These are phyloP conservation scores for Schizopygopsis malacanthus DNA, from an alignment of 2,797 vertebrate genomes.

Conservation along the genomic window DNA sequence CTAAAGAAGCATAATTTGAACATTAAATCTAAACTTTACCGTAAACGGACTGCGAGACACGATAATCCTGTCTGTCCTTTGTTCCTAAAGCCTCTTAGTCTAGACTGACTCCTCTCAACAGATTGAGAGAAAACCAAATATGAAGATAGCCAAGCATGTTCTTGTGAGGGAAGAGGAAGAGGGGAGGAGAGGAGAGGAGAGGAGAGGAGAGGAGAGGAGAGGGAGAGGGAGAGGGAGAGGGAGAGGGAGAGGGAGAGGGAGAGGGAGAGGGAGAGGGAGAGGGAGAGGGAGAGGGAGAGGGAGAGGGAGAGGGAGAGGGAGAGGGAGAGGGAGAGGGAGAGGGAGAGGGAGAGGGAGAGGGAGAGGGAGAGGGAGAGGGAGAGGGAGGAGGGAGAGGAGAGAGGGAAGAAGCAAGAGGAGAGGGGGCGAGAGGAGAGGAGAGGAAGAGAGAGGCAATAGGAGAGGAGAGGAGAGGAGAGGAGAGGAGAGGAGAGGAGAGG, in stretches of 20 bases:
- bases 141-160: background rate
- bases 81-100: constrained; percentile 30
- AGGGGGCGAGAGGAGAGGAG: background rate
- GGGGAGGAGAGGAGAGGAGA: no score
- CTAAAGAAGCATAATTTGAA: background rate
- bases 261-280: no score
- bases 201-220: background rate
- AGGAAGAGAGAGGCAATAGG: background rate
- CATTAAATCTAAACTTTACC: constrained; percentile 13
- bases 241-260: background rate
- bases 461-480: background rate
- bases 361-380: background rate
- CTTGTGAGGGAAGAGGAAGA: background rate
- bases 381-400: background rate
- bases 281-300: background rate
- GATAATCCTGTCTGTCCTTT: constrained; percentile 5
- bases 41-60: background rate
- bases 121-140: no score
- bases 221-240: background rate
- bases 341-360: no score
- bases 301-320: no score
- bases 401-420: background rate
- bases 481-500: background rate
- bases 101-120: constrained; percentile 5
- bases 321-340: no score